Conservation (phyloP, 2,797 vertebrate genomes). For the Cyprinella venusta region DNA sequence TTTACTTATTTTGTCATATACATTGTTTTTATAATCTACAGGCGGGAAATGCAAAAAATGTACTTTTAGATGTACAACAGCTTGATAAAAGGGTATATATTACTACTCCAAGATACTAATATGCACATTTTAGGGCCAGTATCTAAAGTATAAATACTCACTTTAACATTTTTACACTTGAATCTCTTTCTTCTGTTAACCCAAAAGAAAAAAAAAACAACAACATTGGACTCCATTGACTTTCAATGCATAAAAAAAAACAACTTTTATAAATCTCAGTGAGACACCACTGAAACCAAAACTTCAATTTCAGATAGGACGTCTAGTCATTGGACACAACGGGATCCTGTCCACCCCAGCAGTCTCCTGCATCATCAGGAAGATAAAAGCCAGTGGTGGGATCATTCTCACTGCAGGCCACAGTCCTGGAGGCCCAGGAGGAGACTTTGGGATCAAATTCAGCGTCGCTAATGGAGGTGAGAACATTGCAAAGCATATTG, state of each 20-base stretch:
- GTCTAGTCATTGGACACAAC: constrained; percentile 94
- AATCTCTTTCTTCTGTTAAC: background rate
- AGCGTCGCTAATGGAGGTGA: constrained; percentile 96
- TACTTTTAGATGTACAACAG: background rate
- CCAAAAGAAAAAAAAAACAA: background rate
- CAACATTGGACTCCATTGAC: too few relatives aligned
- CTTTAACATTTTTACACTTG: background rate
- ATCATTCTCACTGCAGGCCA: constrained; percentile 98
- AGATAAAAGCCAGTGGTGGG: constrained; percentile 97
- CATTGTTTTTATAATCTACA: too few relatives aligned
- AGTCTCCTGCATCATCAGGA: constrained; percentile 97
- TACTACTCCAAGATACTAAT: background rate
- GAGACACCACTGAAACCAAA: background rate
- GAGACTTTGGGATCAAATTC: constrained; percentile 98
- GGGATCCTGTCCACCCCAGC: constrained; percentile 97
- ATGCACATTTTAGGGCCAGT: background rate
- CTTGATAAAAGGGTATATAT: background rate
- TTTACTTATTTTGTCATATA: too few relatives aligned
- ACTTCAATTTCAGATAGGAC: constrained; percentile 84
- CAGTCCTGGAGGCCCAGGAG: constrained; percentile 93
- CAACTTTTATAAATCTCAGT: background rate
- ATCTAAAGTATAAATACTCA: background rate
- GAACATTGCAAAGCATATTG: constrained; percentile 24
- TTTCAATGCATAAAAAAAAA: background rate
- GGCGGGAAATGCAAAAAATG: background rate